Percentiles rank a stretch among this genome's conserved stretches.
Conservation (phyloP, 2,113 vertebrate genomes). For the Caranx ignobilis region DNA sequence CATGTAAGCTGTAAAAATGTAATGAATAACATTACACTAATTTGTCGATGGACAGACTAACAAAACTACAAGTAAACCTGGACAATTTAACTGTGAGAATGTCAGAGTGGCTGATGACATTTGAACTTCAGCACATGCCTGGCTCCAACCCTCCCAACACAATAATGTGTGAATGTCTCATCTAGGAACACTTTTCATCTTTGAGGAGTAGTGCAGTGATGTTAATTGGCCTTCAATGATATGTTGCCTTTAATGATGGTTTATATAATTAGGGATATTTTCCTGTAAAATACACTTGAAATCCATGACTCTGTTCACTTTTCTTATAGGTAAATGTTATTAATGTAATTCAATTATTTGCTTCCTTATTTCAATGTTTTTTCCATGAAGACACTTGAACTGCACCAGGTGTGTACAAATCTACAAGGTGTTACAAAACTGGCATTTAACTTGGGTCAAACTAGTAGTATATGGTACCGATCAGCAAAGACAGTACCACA, state of each 20-base stretch:
- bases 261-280: not conserved
- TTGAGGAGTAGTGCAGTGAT: conserved; percentile 17
- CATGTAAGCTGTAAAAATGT: not conserved
- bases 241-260: conserved; percentile 12
- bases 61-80: not conserved
- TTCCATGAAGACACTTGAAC: not conserved
- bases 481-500: too few species aligned
- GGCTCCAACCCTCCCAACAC: not conserved
- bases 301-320: not conserved
- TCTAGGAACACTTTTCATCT: conserved; percentile 32
- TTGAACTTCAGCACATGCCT: not conserved
- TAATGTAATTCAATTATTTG: not conserved
- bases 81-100: not conserved
- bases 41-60: not conserved
- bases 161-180: conserved; percentile 1
- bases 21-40: not conserved
- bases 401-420: not conserved
- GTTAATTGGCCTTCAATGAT: too few species aligned
- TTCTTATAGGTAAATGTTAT: not conserved
- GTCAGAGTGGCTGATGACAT: not conserved
- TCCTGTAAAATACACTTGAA: conserved; percentile 10
- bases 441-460: not conserved
- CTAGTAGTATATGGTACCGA: not conserved
- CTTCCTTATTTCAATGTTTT: not conserved
- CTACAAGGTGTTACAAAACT: not conserved